A percentile compares a stretch with the other conserved stretches of the same genome.
Conservation (phyloP, 2,113 vertebrate genomes). For the Meriones unguiculatus region DNA sequence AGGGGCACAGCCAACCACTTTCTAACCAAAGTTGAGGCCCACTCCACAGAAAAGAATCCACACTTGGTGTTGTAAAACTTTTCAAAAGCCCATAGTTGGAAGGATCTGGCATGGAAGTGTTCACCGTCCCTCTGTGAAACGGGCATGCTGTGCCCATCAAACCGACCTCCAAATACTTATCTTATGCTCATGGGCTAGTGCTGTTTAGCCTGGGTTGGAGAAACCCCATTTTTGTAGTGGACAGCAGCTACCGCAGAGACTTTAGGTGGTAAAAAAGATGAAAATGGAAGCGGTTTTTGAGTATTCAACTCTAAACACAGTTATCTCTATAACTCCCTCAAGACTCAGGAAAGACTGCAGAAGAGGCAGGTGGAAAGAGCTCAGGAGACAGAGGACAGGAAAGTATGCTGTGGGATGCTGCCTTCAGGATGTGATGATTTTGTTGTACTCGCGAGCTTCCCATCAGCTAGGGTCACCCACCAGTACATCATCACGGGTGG, state of each 20-base stretch:
- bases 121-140: no score
- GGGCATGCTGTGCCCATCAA: neutral
- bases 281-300: neutral
- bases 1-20: neutral
- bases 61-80: neutral
- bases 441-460: neutral
- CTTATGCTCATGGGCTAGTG: neutral
- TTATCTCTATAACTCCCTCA: no score
- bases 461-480: neutral
- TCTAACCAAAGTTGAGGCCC: neutral
- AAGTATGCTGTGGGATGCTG: no score
- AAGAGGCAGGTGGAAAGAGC: neutral
- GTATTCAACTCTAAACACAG: neutral
- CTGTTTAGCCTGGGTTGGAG: neutral
- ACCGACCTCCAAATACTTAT: neutral
- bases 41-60: neutral
- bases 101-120: no score
- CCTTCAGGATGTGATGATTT: neutral
- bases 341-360: neutral
- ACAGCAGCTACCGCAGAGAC: neutral
- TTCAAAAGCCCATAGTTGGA: neutral
- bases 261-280: neutral
- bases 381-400: neutral
- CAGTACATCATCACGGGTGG: no score
- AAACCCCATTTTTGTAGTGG: neutral